A percentile compares a stretch with the other conserved stretches of the same genome.
Conservation (phyloP, 2,797 vertebrate genomes). For the Xiphorhynchus erythropygius region DNA sequence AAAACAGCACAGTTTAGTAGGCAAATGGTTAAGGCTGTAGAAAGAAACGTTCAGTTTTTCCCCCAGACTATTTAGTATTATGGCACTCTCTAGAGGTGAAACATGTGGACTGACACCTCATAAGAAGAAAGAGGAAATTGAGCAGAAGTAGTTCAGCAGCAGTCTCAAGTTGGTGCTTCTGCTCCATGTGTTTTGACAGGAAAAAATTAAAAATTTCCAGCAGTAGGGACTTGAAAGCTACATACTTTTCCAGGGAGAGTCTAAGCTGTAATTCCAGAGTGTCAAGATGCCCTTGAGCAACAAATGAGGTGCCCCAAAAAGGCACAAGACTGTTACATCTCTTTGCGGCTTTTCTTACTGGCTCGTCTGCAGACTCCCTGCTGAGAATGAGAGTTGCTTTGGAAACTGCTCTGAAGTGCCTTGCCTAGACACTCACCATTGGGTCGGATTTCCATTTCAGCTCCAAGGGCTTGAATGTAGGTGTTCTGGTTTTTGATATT, state of each 20-base stretch:
- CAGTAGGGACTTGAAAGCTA: not conserved
- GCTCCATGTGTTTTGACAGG: not conserved
- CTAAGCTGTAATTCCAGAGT: not conserved
- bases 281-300: not conserved
- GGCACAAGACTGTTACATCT: not conserved
- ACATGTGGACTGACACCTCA: not conserved
- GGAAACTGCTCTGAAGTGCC: not conserved
- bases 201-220: not conserved
- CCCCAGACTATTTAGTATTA: not conserved
- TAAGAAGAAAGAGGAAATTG: not conserved
- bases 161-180: not conserved
- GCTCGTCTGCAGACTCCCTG: not conserved
- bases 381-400: not conserved
- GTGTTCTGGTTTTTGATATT: slow-evolving; percentile 12
- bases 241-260: not conserved
- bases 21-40: not conserved
- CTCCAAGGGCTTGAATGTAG: not conserved
- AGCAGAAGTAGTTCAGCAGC: not conserved
- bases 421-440: not conserved
- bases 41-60: not conserved
- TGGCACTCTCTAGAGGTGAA: not conserved
- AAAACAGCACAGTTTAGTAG: not conserved
- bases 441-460: not conserved
- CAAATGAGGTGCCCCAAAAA: not conserved
- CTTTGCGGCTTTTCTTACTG: not conserved